Conservation (phyloP, 2,888 invertebrate species). For the Hecatera dysodea region DNA sequence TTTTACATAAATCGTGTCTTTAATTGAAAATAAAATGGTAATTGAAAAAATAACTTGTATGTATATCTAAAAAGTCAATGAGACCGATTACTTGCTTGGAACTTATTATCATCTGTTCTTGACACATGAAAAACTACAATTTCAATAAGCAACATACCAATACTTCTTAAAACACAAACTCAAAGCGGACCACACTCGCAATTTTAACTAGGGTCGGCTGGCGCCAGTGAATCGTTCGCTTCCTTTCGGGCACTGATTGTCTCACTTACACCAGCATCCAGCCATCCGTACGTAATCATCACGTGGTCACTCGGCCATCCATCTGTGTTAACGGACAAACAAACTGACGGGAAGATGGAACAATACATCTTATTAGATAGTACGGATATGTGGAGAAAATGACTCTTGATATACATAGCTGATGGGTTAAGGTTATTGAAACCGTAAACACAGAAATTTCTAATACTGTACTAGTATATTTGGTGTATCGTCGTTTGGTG, state of each 20-base stretch:
- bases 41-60: too few species aligned
- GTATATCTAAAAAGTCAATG: too few species aligned
- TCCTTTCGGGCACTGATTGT: conserved; percentile 65
- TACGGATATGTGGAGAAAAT: conserved; percentile 42
- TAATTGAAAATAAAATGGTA: too few species aligned
- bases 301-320: conserved; percentile 57
- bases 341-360: conserved; percentile 62
- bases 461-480: too few species aligned
- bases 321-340: conserved; percentile 65
- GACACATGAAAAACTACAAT: neutral
- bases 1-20: too few species aligned
- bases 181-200: conserved; percentile 22
- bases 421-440: conserved; percentile 20
- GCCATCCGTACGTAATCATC: conserved; percentile 61
- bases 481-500: too few species aligned
- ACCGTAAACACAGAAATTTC: too few species aligned
- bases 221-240: conserved; percentile 63
- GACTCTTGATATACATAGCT: conserved; percentile 38
- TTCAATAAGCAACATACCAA: neutral
- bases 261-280: conserved; percentile 59
- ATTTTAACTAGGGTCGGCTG: conserved; percentile 50
- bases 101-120: neutral
- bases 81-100: neutral
- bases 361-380: conserved; percentile 53
- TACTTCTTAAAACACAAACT: neutral